Evolutionary conservation across 2,888 invertebrate genomes (phyloP), one percentile per base, ranked within the genome.

Genomic region (Hydroisotoma schaefferi): DNA sequence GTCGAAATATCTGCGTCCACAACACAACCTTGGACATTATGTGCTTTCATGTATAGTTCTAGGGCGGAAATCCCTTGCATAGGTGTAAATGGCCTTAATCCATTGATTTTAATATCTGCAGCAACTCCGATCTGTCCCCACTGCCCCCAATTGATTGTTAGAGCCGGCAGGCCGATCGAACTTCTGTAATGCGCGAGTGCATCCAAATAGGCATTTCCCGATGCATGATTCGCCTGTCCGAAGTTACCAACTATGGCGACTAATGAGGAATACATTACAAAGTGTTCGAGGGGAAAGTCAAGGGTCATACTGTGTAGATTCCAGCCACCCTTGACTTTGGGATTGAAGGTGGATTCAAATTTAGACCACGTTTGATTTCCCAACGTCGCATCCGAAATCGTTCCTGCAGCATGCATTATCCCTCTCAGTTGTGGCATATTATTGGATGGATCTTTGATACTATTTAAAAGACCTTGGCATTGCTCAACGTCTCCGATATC

Each of bases 311-410:
- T 55, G 48, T 68, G 68, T 2, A 68, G 44, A 56, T 68, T 63
- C 68, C 68, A 68, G 3, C 63, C 59, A 12, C 63, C 63, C 8
- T 49, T 27, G 10, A 57, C 46, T 48, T 63, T 63, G 10, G 63
- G 38, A 29, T 56, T 48, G 37, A 53, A 60, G 0, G 59, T 60
- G 12, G 18, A 37, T 3, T 20, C 15, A 18, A 46, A 63, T 23
- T 59, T 63, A 15, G 29, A 49, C 63, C 63, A 63, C 1, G 53
- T 29, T 23, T 63, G 63, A 33, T 60, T 63, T 3, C 28, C 29
- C n/a, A 59, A 40, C 10, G 51, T n/a, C 15, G 43, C 59, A 49
- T 63, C 63, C 1, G 53, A 49, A 1, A 63, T 18, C 2, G 49
- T 51, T 38, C 63, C 63, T 28, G 63, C 59, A 2, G 59, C 56